Conservation (phyloP, 2,888 invertebrate species). For the Noctua janthe region DNA sequence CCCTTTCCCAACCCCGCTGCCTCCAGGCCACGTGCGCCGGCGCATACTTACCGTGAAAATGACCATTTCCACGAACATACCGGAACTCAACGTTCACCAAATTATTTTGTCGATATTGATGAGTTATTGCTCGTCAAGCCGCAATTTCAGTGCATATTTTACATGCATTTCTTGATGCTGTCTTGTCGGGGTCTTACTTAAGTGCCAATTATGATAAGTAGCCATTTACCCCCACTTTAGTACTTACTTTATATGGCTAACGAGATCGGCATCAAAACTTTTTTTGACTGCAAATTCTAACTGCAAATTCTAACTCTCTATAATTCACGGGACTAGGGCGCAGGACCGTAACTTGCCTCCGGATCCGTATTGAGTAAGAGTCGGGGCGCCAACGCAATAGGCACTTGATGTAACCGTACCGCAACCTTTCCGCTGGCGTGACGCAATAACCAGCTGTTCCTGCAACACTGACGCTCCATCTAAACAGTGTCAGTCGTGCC, state of each 20-base stretch:
- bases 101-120: conserved; percentile 57
- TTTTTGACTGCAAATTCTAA: conserved; percentile 8
- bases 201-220: conserved; percentile 40
- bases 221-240: not conserved
- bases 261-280: not conserved
- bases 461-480: conserved; percentile 71
- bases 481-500: conserved; percentile 81
- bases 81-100: conserved; percentile 78
- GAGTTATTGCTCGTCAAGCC: conserved; percentile 47
- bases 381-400: conserved; percentile 77
- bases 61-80: conserved; percentile 86
- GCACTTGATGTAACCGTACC: conserved; percentile 86
- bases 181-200: conserved; percentile 3
- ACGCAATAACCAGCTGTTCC: conserved; percentile 83
- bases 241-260: conserved; percentile 9
- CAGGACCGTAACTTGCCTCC: conserved; percentile 72
- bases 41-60: conserved; percentile 85
- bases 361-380: conserved; percentile 80
- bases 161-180: conserved; percentile 5
- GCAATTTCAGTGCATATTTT: conserved; percentile 45
- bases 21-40: conserved; percentile 77
- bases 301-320: not conserved
- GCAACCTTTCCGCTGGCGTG: conserved; percentile 88
- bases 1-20: conserved; percentile 62
- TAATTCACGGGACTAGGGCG: conserved; percentile 52